Percentiles rank a stretch among this genome's conserved stretches.
Evolutionary conservation across 1,140 invertebrate species (phyloP).

Genomic region (Trypoxylus dichotomus): DNA sequence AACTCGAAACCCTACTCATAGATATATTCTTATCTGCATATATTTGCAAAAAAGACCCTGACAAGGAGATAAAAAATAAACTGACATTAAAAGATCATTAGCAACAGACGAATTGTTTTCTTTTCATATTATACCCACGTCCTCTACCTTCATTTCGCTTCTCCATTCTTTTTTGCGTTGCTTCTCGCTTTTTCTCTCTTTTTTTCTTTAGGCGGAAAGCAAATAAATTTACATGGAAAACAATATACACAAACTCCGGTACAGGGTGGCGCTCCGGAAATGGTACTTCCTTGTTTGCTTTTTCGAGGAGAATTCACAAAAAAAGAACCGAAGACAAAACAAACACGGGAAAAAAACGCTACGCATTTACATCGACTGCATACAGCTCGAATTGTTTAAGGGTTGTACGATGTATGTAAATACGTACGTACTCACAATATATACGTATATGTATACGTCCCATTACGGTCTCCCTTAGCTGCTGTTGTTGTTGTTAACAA

Average conservation of each 20-base stretch:
- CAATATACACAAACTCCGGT: background rate
- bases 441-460: background rate
- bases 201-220: background rate
- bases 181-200: background rate
- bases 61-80: background rate
- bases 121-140: too few relatives aligned
- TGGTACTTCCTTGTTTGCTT: background rate
- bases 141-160: background rate
- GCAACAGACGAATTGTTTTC: background rate
- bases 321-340: background rate
- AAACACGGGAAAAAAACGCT: background rate
- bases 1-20: too few relatives aligned
- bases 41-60: too few relatives aligned
- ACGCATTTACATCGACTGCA: background rate
- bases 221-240: background rate
- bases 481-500: background rate
- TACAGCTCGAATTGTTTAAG: background rate
- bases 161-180: background rate
- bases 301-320: background rate
- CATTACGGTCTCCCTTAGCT: background rate
- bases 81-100: background rate
- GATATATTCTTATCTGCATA: too few relatives aligned
- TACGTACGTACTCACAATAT: too few relatives aligned
- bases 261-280: background rate
- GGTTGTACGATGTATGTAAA: background rate